A percentile compares a stretch with the other conserved stretches of the same genome.
Conservation (phyloP, 2,113 vertebrate species). For the Halichoerus grypus region DNA sequence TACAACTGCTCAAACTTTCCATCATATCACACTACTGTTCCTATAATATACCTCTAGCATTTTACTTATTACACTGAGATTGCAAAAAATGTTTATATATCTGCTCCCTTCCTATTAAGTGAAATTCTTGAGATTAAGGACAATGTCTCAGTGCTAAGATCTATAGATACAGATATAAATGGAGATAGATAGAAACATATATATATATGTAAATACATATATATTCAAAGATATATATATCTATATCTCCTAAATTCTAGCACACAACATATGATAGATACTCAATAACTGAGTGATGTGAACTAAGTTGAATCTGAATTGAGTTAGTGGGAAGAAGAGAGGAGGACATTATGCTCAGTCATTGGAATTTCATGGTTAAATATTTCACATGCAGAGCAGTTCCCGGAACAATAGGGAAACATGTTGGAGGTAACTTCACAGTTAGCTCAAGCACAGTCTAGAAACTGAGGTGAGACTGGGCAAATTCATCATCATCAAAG, state of each 20-base stretch:
- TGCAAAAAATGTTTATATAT: not conserved
- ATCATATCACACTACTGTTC: not conserved
- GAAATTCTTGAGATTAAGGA: not conserved
- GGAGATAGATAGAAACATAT: not conserved
- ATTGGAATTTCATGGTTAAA: not conserved
- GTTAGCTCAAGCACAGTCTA: not conserved
- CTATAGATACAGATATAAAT: not conserved
- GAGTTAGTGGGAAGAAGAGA: not conserved
- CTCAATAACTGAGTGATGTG: not conserved
- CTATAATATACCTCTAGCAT: not conserved
- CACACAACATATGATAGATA: not conserved
- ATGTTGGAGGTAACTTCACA: not conserved
- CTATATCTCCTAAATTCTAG: not conserved
- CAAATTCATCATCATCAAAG: not conserved
- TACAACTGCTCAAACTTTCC: not conserved
- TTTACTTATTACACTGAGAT: not conserved
- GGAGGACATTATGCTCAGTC: not conserved
- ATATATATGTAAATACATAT: not conserved
- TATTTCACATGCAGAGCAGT: not conserved
- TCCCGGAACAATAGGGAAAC: not conserved
- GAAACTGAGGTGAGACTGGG: not conserved
- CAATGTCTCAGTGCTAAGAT: not conserved
- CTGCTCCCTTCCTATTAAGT: not conserved
- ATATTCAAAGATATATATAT: not conserved
- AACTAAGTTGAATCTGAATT: slow-evolving; percentile 4